Percentiles rank a stretch among this genome's conserved stretches.
Evolutionary conservation across 2,797 vertebrate species (phyloP).

Genomic region (Labeo calbasu): DNA sequence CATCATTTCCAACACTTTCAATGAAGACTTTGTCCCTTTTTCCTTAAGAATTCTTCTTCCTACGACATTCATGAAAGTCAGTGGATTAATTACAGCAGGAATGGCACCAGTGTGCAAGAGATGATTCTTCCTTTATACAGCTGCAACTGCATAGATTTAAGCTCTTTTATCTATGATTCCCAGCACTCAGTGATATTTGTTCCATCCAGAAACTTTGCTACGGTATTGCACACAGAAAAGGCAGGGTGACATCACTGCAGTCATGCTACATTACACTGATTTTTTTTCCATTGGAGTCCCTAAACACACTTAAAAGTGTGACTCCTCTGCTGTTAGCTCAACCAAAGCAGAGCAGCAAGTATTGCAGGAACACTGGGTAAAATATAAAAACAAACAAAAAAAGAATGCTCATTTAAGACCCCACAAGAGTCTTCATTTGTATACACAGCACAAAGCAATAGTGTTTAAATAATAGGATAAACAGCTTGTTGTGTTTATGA

Average conservation of each 20-base stretch:
- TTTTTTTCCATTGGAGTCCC: background rate
- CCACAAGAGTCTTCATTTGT: background rate
- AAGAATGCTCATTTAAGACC: background rate
- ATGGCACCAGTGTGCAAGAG: background rate
- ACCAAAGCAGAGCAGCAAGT: background rate
- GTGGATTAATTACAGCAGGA: slow-evolving; percentile 13
- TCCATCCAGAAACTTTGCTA: background rate
- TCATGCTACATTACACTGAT: background rate
- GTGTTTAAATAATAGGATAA: background rate
- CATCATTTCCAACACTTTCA: background rate
- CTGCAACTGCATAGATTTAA: slow-evolving; percentile 10
- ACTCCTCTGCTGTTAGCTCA: slow-evolving; percentile 8
- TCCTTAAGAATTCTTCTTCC: background rate
- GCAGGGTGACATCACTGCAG: slow-evolving; percentile 16
- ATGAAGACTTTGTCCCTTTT: background rate
- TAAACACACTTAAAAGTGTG: slow-evolving; percentile 2
- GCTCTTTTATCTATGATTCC: background rate
- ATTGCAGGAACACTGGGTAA: background rate
- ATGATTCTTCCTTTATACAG: background rate
- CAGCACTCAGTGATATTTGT: slow-evolving; percentile 6
- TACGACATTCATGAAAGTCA: background rate
- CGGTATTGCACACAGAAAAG: background rate
- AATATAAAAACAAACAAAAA: background rate
- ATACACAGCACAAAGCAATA: background rate
- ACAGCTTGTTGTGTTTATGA: background rate